These are phyloP conservation scores for Drosophila putrida DNA, from an alignment of 2,888 invertebrate genomes.

Conservation along the genomic window DNA sequence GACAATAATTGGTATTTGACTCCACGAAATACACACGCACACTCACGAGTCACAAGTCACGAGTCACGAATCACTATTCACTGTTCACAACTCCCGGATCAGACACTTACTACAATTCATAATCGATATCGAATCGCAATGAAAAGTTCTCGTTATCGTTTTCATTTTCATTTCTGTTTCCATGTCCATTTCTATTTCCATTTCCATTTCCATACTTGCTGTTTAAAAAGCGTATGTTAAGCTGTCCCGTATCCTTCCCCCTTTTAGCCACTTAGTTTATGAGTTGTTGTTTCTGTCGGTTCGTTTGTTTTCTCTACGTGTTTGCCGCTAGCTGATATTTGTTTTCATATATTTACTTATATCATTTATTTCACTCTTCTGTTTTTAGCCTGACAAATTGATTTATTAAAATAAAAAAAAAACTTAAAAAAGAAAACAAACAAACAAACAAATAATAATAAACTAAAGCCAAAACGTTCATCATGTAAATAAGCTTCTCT, in stretches of 20 bases:
- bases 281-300: slow-evolving; percentile 74
- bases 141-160: slow-evolving; percentile 41
- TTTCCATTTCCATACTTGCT: slow-evolving; percentile 63
- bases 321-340: slow-evolving; percentile 59
- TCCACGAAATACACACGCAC: slow-evolving; percentile 43
- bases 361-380: slow-evolving; percentile 27
- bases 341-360: slow-evolving; percentile 46
- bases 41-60: slow-evolving; percentile 29
- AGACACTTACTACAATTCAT: slow-evolving; percentile 38
- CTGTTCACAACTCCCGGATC: slow-evolving; percentile 28
- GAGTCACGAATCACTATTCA: slow-evolving; percentile 34
- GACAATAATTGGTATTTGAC: slow-evolving; percentile 80
- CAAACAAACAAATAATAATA: slow-evolving; percentile 22
- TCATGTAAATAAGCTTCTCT: slow-evolving; percentile 77
- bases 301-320: slow-evolving; percentile 74
- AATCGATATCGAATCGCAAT: slow-evolving; percentile 27
- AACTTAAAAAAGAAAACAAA: slow-evolving; percentile 27
- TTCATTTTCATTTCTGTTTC: not conserved
- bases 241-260: slow-evolving; percentile 17
- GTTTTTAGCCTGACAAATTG: slow-evolving; percentile 46
- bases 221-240: slow-evolving; percentile 59
- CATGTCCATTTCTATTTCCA: slow-evolving; percentile 19
- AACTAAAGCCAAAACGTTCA: slow-evolving; percentile 59
- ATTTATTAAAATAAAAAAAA: slow-evolving; percentile 18
- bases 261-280: slow-evolving; percentile 40